Percentiles rank a stretch among this genome's conserved stretches.
phyloP scores from a whole-genome alignment of 2,797 vertebrate genomes.

The Chelonia mydas region DNA sequence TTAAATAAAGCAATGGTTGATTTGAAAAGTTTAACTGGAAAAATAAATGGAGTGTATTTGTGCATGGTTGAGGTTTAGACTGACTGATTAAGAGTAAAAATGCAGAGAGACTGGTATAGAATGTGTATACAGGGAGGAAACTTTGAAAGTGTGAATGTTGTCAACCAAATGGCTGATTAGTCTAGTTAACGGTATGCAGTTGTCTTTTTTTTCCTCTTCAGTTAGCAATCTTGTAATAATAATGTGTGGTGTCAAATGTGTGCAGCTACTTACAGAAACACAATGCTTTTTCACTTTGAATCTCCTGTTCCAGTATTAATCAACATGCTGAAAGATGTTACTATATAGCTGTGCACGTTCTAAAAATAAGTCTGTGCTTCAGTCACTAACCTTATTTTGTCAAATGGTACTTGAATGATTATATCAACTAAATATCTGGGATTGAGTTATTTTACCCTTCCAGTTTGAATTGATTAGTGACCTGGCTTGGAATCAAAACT shows the following conservation, averaged over 20 bases:
- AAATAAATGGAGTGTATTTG: background rate
- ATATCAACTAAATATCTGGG: background rate
- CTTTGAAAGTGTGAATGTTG: background rate
- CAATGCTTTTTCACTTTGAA: too few relatives aligned
- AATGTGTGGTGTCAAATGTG: background rate
- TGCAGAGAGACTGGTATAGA: background rate
- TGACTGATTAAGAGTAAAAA: background rate
- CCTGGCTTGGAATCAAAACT: slow-evolving; percentile 71
- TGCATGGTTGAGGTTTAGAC: background rate
- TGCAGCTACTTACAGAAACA: background rate
- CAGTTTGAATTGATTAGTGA: slow-evolving; percentile 59
- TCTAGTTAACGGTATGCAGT: background rate
- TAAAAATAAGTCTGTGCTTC: background rate
- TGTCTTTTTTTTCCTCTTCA: background rate
- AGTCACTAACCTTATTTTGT: background rate
- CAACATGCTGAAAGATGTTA: background rate
- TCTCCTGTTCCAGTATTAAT: background rate
- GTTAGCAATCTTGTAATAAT: background rate
- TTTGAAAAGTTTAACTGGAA: background rate
- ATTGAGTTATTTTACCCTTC: slow-evolving; percentile 23
- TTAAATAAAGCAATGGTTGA: background rate
- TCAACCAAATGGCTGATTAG: background rate
- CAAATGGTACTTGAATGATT: background rate
- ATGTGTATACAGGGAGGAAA: background rate
- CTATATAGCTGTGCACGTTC: background rate